phyloP scores from a whole-genome alignment of 2,113 vertebrate genomes.

The Myotis yumanensis region DNA sequence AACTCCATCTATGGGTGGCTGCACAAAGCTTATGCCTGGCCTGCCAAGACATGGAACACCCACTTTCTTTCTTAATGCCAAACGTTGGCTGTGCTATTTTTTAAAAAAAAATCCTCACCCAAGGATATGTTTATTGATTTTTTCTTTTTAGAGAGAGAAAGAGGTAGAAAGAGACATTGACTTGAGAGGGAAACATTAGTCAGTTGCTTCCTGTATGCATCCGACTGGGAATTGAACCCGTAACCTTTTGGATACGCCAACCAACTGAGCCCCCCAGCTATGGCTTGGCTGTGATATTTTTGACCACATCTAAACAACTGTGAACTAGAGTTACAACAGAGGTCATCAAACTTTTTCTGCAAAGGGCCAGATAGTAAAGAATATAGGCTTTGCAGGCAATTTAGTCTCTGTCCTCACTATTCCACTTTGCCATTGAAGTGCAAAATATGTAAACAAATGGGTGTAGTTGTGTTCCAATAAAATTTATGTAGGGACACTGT shows the following conservation, averaged over 20 bases:
- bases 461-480: not conserved
- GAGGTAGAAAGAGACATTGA: too few relatives aligned
- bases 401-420: not conserved
- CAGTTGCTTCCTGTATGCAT: too few relatives aligned
- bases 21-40: not conserved
- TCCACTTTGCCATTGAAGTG: not conserved
- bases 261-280: too few relatives aligned
- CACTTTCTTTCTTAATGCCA: not conserved
- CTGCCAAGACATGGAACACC: not conserved
- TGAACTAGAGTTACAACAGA: not conserved
- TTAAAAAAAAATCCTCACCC: too few relatives aligned
- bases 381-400: not conserved
- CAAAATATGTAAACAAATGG: not conserved
- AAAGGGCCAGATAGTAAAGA: not conserved
- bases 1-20: not conserved
- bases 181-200: too few relatives aligned
- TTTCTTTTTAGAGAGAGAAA: too few relatives aligned
- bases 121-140: too few relatives aligned
- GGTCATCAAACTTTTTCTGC: not conserved
- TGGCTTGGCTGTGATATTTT: not conserved
- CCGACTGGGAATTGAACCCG: too few relatives aligned
- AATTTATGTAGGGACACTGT: not conserved
- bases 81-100: not conserved
- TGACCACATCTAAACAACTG: constrained; percentile 4
- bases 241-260: too few relatives aligned